These are phyloP conservation scores for Pentalonia nigronervosa DNA, from an alignment of 1,140 invertebrate species.

Conservation along the genomic window DNA sequence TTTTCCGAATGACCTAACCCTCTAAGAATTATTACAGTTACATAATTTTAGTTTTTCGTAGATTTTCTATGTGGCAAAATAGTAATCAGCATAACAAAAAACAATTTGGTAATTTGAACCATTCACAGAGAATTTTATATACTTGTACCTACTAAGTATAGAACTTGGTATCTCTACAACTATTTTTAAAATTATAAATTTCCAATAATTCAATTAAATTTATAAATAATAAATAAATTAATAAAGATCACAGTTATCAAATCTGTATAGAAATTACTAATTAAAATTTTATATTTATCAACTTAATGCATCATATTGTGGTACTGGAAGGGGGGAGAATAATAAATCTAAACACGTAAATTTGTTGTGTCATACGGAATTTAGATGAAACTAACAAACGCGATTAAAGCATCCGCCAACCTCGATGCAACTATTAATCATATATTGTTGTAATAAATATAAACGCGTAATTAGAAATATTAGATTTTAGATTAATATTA, in stretches of 20 bases:
- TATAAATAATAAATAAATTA: background rate
- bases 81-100: background rate
- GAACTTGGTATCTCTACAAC: background rate
- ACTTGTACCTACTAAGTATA: background rate
- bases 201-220: no score
- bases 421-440: background rate
- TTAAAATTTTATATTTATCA: background rate
- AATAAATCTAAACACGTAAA: background rate
- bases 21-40: background rate
- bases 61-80: no score
- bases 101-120: no score
- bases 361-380: background rate
- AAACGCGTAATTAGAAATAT: background rate
- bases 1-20: background rate
- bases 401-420: background rate
- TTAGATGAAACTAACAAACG: background rate
- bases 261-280: background rate
- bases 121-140: background rate
- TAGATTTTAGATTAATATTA: conserved; percentile 19
- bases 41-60: background rate
- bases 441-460: background rate
- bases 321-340: background rate
- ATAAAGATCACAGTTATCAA: background rate
- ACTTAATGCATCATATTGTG: background rate
- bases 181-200: no score